Conservation (phyloP, 2,888 invertebrate genomes). For the Heliconius aoede region DNA sequence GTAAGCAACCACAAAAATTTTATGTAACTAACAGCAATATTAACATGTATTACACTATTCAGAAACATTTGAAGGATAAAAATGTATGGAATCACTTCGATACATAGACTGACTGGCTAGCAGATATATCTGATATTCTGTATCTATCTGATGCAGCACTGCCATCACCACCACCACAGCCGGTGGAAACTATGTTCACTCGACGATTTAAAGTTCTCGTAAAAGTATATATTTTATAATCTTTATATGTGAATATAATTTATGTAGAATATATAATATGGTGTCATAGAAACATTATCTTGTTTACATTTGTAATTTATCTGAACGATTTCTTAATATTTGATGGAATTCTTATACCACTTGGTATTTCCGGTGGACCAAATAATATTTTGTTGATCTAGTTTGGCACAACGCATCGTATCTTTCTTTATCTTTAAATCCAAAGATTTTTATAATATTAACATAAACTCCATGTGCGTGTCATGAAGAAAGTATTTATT, state of each 20-base stretch:
- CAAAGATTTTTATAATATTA: constrained; percentile 42
- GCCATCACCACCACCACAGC: accelerated
- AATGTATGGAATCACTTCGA: no score
- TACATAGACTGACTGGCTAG: no score
- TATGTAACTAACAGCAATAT: no score
- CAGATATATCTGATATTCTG: no score
- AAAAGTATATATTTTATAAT: not conserved
- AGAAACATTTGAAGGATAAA: no score
- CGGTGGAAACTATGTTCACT: no score
- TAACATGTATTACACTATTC: no score
- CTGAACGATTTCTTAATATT: not conserved
- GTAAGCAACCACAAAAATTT: no score
- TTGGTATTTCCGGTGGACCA: constrained; percentile 33
- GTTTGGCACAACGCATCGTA: constrained; percentile 31
- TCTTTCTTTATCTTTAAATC: constrained; percentile 25
- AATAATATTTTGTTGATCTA: constrained; percentile 22
- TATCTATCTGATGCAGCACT: no score
- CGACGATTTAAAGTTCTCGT: no score
- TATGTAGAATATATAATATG: not conserved
- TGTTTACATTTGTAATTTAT: not conserved
- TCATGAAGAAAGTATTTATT: constrained; percentile 72
- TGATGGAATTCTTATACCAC: constrained; percentile 7
- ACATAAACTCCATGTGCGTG: constrained; percentile 51
- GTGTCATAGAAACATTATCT: not conserved
- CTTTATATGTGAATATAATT: not conserved